These are phyloP conservation scores for Zeuzera pyrina DNA, from an alignment of 2,888 invertebrate species.

Conservation along the genomic window DNA sequence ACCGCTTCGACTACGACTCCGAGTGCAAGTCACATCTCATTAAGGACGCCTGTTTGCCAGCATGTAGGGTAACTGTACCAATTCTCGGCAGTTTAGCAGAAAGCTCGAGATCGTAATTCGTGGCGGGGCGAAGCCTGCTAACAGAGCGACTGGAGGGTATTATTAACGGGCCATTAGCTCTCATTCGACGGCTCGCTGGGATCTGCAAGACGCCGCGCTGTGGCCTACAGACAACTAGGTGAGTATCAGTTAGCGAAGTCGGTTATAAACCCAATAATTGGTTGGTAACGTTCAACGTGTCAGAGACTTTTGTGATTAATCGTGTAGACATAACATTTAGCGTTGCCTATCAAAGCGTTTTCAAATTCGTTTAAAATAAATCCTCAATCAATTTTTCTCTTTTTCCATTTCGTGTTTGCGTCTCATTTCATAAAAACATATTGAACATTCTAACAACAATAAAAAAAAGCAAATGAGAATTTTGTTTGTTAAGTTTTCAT, in stretches of 20 bases:
- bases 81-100: conserved; percentile 49
- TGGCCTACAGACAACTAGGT: conserved; percentile 2
- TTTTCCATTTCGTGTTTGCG: too few species aligned
- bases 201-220: conserved; percentile 25
- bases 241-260: too few species aligned
- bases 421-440: too few species aligned
- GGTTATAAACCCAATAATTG: conserved; percentile 28
- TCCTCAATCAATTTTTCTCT: too few species aligned
- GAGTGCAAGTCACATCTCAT: background rate
- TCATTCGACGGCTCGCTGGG: conserved; percentile 40
- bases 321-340: too few species aligned
- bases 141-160: conserved; percentile 52
- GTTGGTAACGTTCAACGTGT: conserved; percentile 5
- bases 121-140: conserved; percentile 36
- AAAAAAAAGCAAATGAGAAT: too few species aligned
- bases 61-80: conserved; percentile 23
- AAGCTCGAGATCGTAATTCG: conserved; percentile 51
- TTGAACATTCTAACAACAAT: too few species aligned
- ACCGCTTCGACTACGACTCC: too few species aligned
- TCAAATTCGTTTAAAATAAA: too few species aligned
- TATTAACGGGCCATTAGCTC: conserved; percentile 63
- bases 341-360: too few species aligned
- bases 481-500: too few species aligned
- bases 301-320: too few species aligned
- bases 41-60: background rate